These are phyloP conservation scores for Rhinoraja longicauda DNA, from an alignment of 2,797 vertebrate genomes.

Conservation along the genomic window DNA sequence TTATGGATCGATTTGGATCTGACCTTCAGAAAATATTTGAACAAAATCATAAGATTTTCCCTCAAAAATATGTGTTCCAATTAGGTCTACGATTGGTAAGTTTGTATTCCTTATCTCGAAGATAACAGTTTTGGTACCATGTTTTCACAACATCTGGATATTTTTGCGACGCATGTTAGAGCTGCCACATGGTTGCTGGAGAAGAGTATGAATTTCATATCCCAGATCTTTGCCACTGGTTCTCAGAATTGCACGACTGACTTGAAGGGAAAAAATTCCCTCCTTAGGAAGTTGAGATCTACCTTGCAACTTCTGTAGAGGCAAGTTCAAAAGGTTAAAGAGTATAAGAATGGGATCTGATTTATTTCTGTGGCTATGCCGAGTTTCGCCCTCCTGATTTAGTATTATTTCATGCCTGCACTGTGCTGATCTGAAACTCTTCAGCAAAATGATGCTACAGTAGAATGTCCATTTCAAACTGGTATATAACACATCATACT, in stretches of 20 bases:
- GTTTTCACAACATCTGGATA: neutral
- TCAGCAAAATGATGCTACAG: neutral
- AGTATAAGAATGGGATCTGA: too few species aligned
- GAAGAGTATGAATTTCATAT: neutral
- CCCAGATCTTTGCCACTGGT: neutral
- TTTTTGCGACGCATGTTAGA: neutral
- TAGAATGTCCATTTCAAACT: neutral
- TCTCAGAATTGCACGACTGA: neutral
- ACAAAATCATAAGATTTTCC: constrained; percentile 68
- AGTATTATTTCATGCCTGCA: neutral
- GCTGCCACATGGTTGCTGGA: neutral
- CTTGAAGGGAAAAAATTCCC: neutral
- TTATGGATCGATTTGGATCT: constrained; percentile 86
- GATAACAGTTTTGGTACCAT: neutral
- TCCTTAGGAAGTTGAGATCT: neutral
- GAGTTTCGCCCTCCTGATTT: neutral
- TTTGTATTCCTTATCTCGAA: constrained; percentile 44
- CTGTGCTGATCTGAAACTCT: neutral
- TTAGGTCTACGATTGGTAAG: constrained; percentile 83
- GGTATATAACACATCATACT: too few species aligned
- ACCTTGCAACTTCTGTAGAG: neutral
- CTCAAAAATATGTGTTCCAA: constrained; percentile 83
- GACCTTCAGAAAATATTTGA: constrained; percentile 92
- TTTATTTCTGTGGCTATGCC: neutral
- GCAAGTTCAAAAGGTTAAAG: neutral